Base-by-base conservation (phyloP, 1,140 invertebrate genomes). In the Drosophila albomicans region DNA sequence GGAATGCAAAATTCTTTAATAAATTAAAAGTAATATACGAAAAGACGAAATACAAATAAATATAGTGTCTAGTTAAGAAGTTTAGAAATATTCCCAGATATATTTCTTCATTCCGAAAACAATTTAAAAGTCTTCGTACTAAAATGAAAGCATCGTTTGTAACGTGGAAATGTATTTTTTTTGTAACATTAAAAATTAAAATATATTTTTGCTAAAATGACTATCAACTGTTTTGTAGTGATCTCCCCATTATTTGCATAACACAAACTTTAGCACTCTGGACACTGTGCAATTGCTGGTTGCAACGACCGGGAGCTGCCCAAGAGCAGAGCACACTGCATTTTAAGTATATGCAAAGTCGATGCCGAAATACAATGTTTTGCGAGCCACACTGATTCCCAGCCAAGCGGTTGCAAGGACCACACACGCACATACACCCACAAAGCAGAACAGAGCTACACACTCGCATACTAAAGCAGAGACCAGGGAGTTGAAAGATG, bases 261-360 rank as follows among this genome's bases (percentile, higher is more conserved):
- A 35, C n/a, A 38, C 2, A 38, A 46, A 35, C 45, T 5, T 10
- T 20, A 7, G n/a, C 5, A 1, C 1, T 13, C 5, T 15, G 48
- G 8, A 25, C 66, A 75, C 45, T 70, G 59, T 75, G 45, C 68
- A 20, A 15, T 41, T 20, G n/a, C 48, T 30, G 45, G 25, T 81
- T 64, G 66, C 43, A 41, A 15, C 28, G 5, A n/a, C 25, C 4
- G 48, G 32, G 4, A 35, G 63, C 56, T 20, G 51, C 49, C 64
- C 67, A 73, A 74, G 68, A 58, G 52, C 41, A n/a, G 43, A 43
- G 68, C 51, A 52, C 62, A 79, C 64, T 68, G 82, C 61, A 82
- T 88, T 81, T 82, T 86, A 79, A 86, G 84, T 65, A 73, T 86
- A 86, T 86, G 82, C 82, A 86, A 88, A 86, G 84, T 86, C 76